phyloP scores from a whole-genome alignment of 2,797 vertebrate species.

The Eulemur mongoz region DNA sequence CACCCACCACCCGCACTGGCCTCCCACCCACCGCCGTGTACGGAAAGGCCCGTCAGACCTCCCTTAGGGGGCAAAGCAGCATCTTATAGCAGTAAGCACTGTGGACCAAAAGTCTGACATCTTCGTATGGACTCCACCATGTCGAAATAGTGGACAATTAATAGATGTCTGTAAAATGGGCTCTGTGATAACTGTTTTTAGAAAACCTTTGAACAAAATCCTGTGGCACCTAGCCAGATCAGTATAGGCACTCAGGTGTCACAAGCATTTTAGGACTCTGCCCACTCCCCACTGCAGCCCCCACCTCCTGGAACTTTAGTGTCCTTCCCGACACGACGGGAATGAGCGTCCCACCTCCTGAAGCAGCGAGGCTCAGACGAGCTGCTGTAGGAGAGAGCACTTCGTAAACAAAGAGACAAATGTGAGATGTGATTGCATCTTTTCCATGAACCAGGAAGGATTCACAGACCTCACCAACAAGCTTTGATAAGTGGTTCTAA shows the following conservation, averaged over 20 bases:
- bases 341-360: rapidly evolving
- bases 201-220: background rate
- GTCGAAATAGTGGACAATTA: background rate
- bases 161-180: background rate
- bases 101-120: too few species aligned
- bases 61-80: background rate
- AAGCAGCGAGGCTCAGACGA: background rate
- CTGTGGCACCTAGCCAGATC: rapidly evolving
- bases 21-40: too few species aligned
- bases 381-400: rapidly evolving
- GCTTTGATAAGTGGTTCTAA: background rate
- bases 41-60: rapidly evolving
- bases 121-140: background rate
- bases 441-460: background rate
- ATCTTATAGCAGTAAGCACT: background rate
- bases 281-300: background rate
- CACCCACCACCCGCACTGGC: background rate
- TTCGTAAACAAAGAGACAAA: too few species aligned
- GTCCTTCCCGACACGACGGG: too few species aligned
- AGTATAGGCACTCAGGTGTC: too few species aligned
- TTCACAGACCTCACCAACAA: background rate
- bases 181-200: background rate
- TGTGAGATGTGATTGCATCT: background rate
- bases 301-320: background rate
- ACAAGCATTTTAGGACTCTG: background rate